phyloP scores from a whole-genome alignment of 2,797 vertebrate species.

The Galaxias olidus region DNA sequence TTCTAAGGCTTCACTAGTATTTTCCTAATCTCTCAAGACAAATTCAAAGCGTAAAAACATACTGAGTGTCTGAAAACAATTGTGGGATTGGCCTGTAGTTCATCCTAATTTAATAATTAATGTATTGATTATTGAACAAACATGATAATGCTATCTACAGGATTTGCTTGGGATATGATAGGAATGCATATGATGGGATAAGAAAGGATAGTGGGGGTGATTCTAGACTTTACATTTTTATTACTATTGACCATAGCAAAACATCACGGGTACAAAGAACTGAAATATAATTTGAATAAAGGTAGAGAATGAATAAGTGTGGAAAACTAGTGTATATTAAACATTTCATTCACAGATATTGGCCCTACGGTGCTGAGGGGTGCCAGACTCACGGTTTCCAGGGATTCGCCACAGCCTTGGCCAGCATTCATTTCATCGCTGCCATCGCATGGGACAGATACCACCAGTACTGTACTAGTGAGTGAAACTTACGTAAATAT shows the following conservation, averaged over 20 bases:
- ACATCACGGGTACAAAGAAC: neutral
- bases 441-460: conserved; percentile 95
- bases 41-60: too few relatives aligned
- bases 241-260: neutral
- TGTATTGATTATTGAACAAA: too few relatives aligned
- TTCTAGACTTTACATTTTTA: neutral
- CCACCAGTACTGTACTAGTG: conserved; percentile 92
- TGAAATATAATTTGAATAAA: neutral
- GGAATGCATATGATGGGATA: too few relatives aligned
- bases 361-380: conserved; percentile 91
- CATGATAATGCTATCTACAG: too few relatives aligned
- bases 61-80: too few relatives aligned
- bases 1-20: too few relatives aligned
- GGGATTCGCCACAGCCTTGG: conserved; percentile 85
- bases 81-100: too few relatives aligned
- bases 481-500: conserved; percentile 23
- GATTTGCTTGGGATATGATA: too few relatives aligned
- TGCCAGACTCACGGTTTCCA: conserved; percentile 96
- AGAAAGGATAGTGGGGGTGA: too few relatives aligned
- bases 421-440: conserved; percentile 89
- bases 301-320: too few relatives aligned
- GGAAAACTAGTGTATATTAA: neutral
- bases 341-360: conserved; percentile 79
- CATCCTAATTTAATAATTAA: too few relatives aligned
- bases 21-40: too few relatives aligned